Evolutionary conservation across 2,113 vertebrate species (phyloP).

Genomic region (Gasterosteus aculeatus): DNA sequence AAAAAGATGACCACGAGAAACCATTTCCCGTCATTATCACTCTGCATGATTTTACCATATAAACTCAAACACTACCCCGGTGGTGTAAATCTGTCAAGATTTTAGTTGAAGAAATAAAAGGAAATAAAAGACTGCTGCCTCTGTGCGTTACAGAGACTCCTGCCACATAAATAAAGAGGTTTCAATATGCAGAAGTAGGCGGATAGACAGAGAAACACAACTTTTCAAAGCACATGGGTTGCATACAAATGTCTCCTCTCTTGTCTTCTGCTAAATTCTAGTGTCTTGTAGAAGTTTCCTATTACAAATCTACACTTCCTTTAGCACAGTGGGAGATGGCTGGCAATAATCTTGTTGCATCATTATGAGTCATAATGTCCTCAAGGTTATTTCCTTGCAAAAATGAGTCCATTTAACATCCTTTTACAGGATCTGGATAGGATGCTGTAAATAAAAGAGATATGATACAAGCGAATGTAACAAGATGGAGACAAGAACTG

Average conservation of each 20-base stretch:
- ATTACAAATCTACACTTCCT: conserved; percentile 16
- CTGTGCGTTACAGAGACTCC: conserved; percentile 16
- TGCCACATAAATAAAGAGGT: conserved; percentile 25
- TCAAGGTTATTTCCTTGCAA: conserved; percentile 54
- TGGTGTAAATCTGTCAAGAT: conserved; percentile 21
- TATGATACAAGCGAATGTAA: conserved; percentile 54
- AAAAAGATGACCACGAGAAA: neutral
- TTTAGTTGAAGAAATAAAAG: conserved; percentile 31
- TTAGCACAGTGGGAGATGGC: conserved; percentile 8
- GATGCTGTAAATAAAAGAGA: conserved; percentile 43
- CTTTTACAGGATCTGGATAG: conserved; percentile 30
- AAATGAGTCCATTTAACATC: conserved; percentile 36
- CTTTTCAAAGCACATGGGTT: neutral
- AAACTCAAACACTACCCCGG: neutral
- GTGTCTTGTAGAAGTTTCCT: neutral
- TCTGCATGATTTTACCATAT: neutral
- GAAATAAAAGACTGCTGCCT: neutral
- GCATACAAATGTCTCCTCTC: conserved; percentile 10
- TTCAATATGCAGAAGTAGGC: conserved; percentile 13
- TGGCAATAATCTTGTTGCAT: conserved; percentile 25
- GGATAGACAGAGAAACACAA: conserved; percentile 3
- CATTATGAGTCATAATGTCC: conserved; percentile 36
- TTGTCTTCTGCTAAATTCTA: conserved; percentile 2
- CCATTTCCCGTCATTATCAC: neutral
- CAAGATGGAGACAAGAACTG: conserved; percentile 12